Conservation (phyloP, 2,797 vertebrate species). For the Tangara arthus region DNA sequence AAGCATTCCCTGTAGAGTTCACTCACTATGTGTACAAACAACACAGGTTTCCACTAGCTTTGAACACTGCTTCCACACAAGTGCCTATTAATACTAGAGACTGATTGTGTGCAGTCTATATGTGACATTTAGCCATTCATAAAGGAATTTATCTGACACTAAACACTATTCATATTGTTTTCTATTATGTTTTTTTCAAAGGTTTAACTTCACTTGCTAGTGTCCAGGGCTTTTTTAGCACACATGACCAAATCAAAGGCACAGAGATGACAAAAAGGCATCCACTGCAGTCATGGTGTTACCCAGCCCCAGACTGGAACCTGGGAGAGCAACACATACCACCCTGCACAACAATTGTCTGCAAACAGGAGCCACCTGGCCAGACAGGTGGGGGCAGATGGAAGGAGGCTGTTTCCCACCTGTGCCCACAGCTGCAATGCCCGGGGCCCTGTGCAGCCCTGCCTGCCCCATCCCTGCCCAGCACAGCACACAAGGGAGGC, state of each 20-base stretch:
- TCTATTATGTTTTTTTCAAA: no score
- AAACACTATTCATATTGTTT: not conserved
- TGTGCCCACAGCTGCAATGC: not conserved
- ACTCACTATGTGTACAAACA: accelerated
- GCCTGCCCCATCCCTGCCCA: not conserved
- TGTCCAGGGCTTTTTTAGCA: not conserved
- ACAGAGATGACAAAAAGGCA: not conserved
- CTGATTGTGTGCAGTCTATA: accelerated
- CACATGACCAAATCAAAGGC: not conserved
- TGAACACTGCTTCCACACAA: not conserved
- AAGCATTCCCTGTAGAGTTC: not conserved
- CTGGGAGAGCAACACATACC: not conserved
- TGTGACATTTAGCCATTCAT: not conserved
- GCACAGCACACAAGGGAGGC: not conserved
- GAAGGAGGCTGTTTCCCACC: accelerated
- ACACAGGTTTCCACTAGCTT: accelerated
- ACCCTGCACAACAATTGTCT: not conserved
- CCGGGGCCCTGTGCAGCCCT: not conserved
- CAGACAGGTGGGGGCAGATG: not conserved
- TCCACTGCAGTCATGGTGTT: no score
- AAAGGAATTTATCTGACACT: not conserved
- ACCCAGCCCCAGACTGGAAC: not conserved
- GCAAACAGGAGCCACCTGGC: not conserved
- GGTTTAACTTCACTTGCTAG: not conserved
- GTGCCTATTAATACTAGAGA: not conserved